These are phyloP conservation scores for Alloscopus bannaensis DNA, from an alignment of 2,888 invertebrate genomes.

Conservation along the genomic window DNA sequence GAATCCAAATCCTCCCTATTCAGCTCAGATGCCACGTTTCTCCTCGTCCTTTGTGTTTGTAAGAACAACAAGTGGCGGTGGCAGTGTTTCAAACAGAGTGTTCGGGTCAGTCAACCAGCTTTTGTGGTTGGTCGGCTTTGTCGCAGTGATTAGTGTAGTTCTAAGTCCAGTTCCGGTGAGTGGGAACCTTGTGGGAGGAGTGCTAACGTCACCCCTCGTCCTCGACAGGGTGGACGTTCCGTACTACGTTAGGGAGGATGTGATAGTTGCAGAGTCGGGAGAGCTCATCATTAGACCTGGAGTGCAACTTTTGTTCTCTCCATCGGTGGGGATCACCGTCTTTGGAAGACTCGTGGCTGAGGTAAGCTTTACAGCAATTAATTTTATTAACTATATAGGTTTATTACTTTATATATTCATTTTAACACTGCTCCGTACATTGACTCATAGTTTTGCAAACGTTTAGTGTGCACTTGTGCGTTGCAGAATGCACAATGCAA, in stretches of 20 bases:
- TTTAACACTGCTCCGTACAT: too few relatives aligned
- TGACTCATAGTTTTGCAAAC: too few relatives aligned
- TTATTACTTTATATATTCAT: too few relatives aligned
- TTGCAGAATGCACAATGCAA: too few relatives aligned
- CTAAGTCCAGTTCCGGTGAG: conserved; percentile 33
- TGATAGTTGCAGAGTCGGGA: conserved; percentile 86
- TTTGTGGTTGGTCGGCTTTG: too few relatives aligned
- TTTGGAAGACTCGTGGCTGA: conserved; percentile 91
- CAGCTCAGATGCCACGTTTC: too few relatives aligned
- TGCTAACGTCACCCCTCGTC: conserved; percentile 67
- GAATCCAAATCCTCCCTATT: conserved; percentile 8
- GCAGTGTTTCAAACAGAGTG: conserved; percentile 7
- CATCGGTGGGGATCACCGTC: conserved; percentile 95
- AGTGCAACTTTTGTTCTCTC: conserved; percentile 90
- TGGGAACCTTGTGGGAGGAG: conserved; percentile 68
- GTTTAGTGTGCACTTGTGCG: too few relatives aligned
- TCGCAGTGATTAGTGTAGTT: conserved; percentile 27
- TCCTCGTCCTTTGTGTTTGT: background rate
- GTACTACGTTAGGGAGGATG: conserved; percentile 86
- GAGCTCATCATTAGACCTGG: conserved; percentile 92
- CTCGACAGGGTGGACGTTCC: conserved; percentile 77
- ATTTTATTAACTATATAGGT: too few relatives aligned
- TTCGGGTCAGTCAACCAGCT: conserved; percentile 11
- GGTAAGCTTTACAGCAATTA: conserved; percentile 87
- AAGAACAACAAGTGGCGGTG: conserved; percentile 55